Evolutionary conservation across 2,797 vertebrate genomes (phyloP).

Genomic region (Spinus pinus): DNA sequence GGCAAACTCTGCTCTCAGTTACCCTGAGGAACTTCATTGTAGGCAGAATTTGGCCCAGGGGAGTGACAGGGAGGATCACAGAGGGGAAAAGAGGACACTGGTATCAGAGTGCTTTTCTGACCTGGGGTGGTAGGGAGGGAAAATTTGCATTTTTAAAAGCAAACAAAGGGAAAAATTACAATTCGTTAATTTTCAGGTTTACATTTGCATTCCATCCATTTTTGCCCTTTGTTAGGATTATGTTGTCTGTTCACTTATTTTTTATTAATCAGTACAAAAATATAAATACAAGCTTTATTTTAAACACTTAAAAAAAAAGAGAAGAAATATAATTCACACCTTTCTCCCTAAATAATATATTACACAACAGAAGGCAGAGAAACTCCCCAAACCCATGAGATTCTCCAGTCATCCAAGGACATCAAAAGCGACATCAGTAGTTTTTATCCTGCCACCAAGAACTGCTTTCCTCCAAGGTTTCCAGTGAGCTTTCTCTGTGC

Average conservation of each 20-base stretch:
- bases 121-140: neutral
- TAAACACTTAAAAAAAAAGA: slow-evolving; percentile 25
- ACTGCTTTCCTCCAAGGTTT: neutral
- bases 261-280: slow-evolving; percentile 67
- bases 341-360: slow-evolving; percentile 41
- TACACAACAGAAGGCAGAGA: slow-evolving; percentile 22
- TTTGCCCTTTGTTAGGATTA: slow-evolving; percentile 25
- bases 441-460: slow-evolving; percentile 22
- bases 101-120: neutral
- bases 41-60: neutral
- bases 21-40: slow-evolving; percentile 8
- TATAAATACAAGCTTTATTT: slow-evolving; percentile 65
- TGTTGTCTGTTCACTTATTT: slow-evolving; percentile 13
- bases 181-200: neutral
- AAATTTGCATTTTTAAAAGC: neutral
- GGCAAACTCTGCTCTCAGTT: slow-evolving; percentile 27
- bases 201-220: neutral
- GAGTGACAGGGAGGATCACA: neutral
- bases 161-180: neutral
- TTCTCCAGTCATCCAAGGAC: slow-evolving; percentile 27
- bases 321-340: slow-evolving; percentile 14
- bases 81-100: neutral
- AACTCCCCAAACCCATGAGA: slow-evolving; percentile 5
- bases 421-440: slow-evolving; percentile 19
- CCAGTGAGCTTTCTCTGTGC: neutral